Evolutionary conservation across 2,113 vertebrate genomes (phyloP).

Genomic region (Heterotis niloticus): DNA sequence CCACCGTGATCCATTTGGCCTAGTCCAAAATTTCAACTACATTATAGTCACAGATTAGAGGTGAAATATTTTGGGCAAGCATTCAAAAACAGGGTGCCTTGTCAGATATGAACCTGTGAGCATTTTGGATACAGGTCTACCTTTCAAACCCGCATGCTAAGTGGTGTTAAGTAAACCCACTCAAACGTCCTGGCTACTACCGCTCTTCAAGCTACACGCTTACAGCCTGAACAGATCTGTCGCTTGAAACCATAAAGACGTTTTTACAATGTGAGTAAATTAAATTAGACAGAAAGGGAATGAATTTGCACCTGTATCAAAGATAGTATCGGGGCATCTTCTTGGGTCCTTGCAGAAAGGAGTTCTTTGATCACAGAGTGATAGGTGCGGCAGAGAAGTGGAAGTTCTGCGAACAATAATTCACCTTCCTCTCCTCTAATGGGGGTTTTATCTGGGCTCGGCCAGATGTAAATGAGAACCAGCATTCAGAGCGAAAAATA

Average conservation of each 20-base stretch:
- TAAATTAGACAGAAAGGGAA: neutral
- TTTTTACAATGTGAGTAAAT: neutral
- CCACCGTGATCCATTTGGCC: too few species aligned
- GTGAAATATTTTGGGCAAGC: too few species aligned
- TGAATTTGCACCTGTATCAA: neutral
- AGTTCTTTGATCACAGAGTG: neutral
- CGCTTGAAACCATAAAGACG: neutral
- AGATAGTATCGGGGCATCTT: neutral
- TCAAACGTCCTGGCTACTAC: too few species aligned
- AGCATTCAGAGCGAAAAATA: neutral
- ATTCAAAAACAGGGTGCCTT: too few species aligned
- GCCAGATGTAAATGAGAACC: neutral
- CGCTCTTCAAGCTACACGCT: too few species aligned
- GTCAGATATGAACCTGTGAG: too few species aligned
- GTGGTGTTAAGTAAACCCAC: too few species aligned
- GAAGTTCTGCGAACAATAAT: neutral
- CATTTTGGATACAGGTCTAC: too few species aligned
- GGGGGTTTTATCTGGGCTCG: slow-evolving; percentile 11
- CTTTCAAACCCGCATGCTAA: too few species aligned
- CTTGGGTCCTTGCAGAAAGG: neutral
- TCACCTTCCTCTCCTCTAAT: slow-evolving; percentile 2
- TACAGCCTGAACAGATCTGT: neutral
- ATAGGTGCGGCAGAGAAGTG: neutral
- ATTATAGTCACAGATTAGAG: too few species aligned
- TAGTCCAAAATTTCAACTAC: too few species aligned